Evolutionary conservation across 2,888 invertebrate genomes (phyloP).

Genomic region (Poecilobothrus nobilitatus): DNA sequence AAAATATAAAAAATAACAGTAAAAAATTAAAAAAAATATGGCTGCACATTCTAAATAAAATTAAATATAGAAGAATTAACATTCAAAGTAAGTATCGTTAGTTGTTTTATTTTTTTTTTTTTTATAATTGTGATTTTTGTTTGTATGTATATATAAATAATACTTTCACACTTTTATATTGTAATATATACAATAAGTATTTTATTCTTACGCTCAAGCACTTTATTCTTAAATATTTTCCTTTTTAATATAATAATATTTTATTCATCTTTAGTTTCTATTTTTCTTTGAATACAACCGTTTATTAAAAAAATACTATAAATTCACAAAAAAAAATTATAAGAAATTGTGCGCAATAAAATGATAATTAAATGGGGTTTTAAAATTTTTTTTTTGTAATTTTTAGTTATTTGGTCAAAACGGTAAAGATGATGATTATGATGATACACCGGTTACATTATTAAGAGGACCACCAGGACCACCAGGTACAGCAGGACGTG

Average conservation of each 20-base stretch:
- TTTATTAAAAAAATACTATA: too few relatives aligned
- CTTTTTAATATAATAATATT: too few relatives aligned
- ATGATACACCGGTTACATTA: slow-evolving; percentile 46
- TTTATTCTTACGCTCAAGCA: not conserved
- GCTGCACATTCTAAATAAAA: too few relatives aligned
- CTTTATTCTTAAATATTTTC: not conserved
- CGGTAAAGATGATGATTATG: slow-evolving; percentile 44
- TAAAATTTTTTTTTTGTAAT: not conserved
- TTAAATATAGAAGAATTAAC: too few relatives aligned
- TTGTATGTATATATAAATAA: too few relatives aligned
- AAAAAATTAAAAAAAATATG: too few relatives aligned
- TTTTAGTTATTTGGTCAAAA: slow-evolving; percentile 42
- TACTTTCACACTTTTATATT: too few relatives aligned
- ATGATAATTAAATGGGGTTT: not conserved
- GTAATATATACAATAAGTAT: not conserved
- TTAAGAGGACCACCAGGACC: slow-evolving; percentile 58
- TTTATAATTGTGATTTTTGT: not conserved
- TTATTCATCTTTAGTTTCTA: too few relatives aligned
- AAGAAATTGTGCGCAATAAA: not conserved
- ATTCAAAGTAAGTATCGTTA: not conserved
- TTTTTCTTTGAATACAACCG: too few relatives aligned
- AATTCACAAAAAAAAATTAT: not conserved
- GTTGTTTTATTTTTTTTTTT: not conserved
- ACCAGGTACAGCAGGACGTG: slow-evolving; percentile 46
- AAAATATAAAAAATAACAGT: too few relatives aligned